Evolutionary conservation across 2,888 invertebrate species (phyloP), one percentile per base, ranked within the genome.

Genomic region (Brachylomia viminalis): DNA sequence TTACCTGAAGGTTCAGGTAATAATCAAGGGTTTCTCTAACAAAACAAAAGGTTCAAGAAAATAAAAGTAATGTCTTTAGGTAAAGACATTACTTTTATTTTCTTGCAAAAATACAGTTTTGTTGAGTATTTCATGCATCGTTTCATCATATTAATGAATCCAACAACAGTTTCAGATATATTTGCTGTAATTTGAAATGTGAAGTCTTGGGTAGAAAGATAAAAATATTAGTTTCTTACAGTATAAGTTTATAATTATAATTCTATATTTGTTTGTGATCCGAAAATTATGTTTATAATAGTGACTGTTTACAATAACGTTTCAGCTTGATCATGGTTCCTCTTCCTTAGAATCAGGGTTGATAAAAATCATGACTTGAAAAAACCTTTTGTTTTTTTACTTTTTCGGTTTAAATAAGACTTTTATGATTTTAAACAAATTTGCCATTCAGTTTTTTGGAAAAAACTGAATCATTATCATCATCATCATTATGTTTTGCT

Each of bases 111-210:
- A 30, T 49, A 27, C 17, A 45, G 15, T 17, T 13, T 20, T 27
- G 20, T 20, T 67, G 13, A 47, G 45, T 45, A 20, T 47, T 67
- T 38, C 11, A 68, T 42, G 20, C 10, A 68, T 71, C 0, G 23
- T 64, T 71, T 45, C 30, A 45, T 72, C 13, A 72, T 45, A 47
- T 10, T n/a, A 20, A 8, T 69, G 0, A 33, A 70, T 69, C 5
- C 5, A 70, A 23, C 30, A 10, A 47, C 15, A 8, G 17, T n/a
- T 45, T 33, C 2, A 13, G n/a, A 20, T 17, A 30, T 38, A 42
- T 15, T 2, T 8, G 13, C 15, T 64, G 42, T 64, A 27, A 23
- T 65, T 20, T 42, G 27, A 64, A 27, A 20, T 11, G 42, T 42
- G 42, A 38, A 17, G n/a, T 38, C 17, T 38, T n/a, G 11, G 17